Evolutionary conservation across 2,888 invertebrate species (phyloP).

Genomic region (Mystacides longicornis): DNA sequence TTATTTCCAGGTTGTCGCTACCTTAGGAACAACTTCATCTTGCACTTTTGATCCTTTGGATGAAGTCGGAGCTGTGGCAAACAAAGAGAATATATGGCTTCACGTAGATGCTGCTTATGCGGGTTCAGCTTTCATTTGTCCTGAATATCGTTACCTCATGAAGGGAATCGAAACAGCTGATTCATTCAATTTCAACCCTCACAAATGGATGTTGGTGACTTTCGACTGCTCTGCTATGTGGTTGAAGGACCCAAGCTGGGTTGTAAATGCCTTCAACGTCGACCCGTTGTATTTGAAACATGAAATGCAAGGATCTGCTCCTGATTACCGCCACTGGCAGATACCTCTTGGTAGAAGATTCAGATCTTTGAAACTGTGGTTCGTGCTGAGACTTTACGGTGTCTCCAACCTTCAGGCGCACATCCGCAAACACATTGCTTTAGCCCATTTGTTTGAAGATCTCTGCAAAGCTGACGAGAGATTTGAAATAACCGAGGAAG

Average conservation of each 20-base stretch:
- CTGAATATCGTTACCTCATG: conserved; percentile 88
- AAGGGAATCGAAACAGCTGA: conserved; percentile 83
- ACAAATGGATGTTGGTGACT: conserved; percentile 98
- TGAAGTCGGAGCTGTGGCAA: conserved; percentile 87
- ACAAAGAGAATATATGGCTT: conserved; percentile 72
- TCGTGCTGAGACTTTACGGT: conserved; percentile 85
- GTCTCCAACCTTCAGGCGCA: conserved; percentile 78
- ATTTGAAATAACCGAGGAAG: conserved; percentile 86
- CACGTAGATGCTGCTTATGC: conserved; percentile 98
- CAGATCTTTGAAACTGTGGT: conserved; percentile 90
- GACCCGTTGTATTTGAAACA: conserved; percentile 96
- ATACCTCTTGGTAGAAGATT: conserved; percentile 91
- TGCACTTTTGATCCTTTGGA: conserved; percentile 88
- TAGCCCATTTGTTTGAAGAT: conserved; percentile 83
- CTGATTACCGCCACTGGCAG: conserved; percentile 97
- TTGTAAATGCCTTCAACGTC: conserved; percentile 94
- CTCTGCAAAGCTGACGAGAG: conserved; percentile 67
- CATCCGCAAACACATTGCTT: conserved; percentile 76
- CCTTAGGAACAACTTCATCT: conserved; percentile 92
- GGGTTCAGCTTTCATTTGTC: conserved; percentile 93
- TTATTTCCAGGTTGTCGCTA: conserved; percentile 63
- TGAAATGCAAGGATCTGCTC: conserved; percentile 80
- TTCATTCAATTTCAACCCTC: conserved; percentile 98
- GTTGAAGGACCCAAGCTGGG: conserved; percentile 81
- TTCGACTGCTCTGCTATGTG: conserved; percentile 99